Conservation (phyloP, 2,797 vertebrate genomes). For the Sebastes dallii region DNA sequence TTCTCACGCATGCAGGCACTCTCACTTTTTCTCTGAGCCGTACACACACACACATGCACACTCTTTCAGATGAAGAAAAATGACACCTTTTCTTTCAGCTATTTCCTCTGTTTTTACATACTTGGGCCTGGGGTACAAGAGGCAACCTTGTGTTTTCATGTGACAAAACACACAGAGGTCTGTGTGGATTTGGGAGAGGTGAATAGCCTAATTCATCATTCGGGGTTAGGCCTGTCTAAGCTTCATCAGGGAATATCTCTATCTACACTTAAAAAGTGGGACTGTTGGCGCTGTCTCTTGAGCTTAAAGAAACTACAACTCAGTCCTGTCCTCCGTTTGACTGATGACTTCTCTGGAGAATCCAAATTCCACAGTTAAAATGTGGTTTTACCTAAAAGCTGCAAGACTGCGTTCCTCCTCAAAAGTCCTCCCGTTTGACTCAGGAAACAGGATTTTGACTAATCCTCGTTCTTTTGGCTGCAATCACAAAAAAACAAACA, state of each 20-base stretch:
- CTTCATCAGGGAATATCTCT: conserved; percentile 77
- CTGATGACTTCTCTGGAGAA: conserved; percentile 74
- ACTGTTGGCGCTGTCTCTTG: conserved; percentile 71
- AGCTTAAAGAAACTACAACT: conserved; percentile 71
- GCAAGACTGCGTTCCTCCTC: conserved; percentile 16
- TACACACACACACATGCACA: conserved; percentile 22
- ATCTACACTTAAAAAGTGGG: conserved; percentile 72
- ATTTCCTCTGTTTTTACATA: conserved; percentile 84
- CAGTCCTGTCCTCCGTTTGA: conserved; percentile 67
- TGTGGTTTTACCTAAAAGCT: conserved; percentile 55
- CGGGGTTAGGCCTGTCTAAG: conserved; percentile 66
- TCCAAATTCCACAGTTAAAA: conserved; percentile 69
- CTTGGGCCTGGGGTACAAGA: conserved; percentile 70
- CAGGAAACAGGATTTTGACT: conserved; percentile 37
- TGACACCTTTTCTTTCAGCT: conserved; percentile 82
- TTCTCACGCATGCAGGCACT: conserved; percentile 64
- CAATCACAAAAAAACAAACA: conserved; percentile 20
- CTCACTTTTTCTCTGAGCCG: conserved; percentile 31
- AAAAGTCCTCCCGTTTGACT: conserved; percentile 3
- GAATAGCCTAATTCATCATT: conserved; percentile 82
- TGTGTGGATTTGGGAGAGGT: conserved; percentile 74
- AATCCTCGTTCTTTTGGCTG: conserved; percentile 33
- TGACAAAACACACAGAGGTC: conserved; percentile 81
- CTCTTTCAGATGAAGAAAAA: conserved; percentile 76
- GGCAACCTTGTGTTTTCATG: conserved; percentile 79